Evolutionary conservation across 2,888 invertebrate genomes (phyloP), one percentile per base, ranked within the genome.

Genomic region (Beris morrisii): DNA sequence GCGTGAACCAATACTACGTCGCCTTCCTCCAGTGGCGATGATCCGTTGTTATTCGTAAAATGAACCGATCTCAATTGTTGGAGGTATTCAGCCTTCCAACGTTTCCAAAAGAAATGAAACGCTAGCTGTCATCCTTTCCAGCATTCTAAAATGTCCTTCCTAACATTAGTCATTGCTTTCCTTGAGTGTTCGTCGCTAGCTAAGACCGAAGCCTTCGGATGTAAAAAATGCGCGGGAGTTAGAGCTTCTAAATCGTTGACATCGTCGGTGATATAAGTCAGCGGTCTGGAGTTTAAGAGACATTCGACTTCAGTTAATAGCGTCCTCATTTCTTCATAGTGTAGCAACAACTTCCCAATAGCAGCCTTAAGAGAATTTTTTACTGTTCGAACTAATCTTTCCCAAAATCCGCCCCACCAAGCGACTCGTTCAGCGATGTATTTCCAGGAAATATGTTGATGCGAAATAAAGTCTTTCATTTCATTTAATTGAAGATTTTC

Each of bases 361-460:
- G 44, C 54, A 30, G 43, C 38, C 22, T 59, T 67, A 4, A 67
- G 54, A 0, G 46, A 38, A 28, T 64, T 67, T 28, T 65, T 53
- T 11, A 67, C 45, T 3, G 48, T 46, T 1, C 56, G 46, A 55
- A 67, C 50, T 6, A 67, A 48, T 11, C 67, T 55, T 31, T 67
- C 67, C 64, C 67, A 64, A 53, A 67, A 67, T 4, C 67, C 67
- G 38, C 50, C 63, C 58, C 4, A 58, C 68, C 12, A 66, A 44
- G 28, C 57, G 13, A 57, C 67, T 53, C 67, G 50, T 58, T 67
- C 58, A 3, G 64, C 54, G 6, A 61, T 59, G 44, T 43, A 66
- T 4, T 59, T 4, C 57, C 63, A 67, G 28, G 46, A 52, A 9
- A 56, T 30, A 44, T 28, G 13, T 15, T 43, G n/a, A 4, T 46